Evolutionary conservation across 2,113 vertebrate genomes (phyloP).

Genomic region (Poeciliopsis turrubarensis): DNA sequence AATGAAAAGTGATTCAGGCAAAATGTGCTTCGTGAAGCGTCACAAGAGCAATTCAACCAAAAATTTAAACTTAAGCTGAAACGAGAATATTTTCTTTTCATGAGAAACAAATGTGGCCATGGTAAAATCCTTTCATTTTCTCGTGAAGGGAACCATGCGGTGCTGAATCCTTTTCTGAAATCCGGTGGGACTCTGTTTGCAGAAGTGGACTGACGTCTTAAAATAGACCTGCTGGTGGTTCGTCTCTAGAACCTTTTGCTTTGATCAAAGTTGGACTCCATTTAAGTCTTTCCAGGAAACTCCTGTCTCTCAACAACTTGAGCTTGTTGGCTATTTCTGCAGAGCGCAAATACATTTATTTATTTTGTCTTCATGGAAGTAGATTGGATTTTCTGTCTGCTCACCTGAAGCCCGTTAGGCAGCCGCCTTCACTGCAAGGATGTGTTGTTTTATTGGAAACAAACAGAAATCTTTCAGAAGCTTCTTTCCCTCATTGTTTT

Average conservation of each 20-base stretch:
- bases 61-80: background rate
- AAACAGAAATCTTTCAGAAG: too few relatives aligned
- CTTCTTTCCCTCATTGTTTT: too few relatives aligned
- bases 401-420: background rate
- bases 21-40: background rate
- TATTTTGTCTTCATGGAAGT: background rate
- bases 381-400: background rate
- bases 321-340: background rate
- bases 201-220: background rate
- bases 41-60: background rate
- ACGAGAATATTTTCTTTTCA: background rate
- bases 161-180: background rate
- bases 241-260: too few relatives aligned
- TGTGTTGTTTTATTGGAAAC: too few relatives aligned
- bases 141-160: background rate
- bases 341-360: background rate
- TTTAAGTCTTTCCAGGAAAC: background rate
- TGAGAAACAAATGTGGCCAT: background rate
- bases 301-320: background rate
- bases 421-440: too few relatives aligned
- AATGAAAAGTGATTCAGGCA: background rate
- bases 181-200: background rate
- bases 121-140: background rate
- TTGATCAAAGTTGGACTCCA: too few relatives aligned
- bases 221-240: background rate